These are phyloP conservation scores for Branchellion lobata DNA, from an alignment of 2,888 invertebrate species.

Conservation along the genomic window DNA sequence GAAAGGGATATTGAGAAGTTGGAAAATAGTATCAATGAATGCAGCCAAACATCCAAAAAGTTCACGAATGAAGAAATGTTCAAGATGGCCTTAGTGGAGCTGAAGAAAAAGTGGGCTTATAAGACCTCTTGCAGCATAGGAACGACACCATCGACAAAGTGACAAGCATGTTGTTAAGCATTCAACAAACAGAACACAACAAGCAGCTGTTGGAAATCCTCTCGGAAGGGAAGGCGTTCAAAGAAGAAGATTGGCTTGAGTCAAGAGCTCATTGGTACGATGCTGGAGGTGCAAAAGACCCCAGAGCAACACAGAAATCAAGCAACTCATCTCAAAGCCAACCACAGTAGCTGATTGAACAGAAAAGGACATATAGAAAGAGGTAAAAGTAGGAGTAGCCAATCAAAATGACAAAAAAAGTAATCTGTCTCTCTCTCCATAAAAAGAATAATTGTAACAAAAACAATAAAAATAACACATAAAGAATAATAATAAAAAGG, in stretches of 20 bases:
- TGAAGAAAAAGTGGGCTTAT: constrained; percentile 48
- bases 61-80: constrained; percentile 32
- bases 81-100: constrained; percentile 43
- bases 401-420: constrained; percentile 10
- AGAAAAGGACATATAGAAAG: constrained; percentile 28
- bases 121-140: constrained; percentile 33
- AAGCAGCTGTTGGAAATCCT: constrained; percentile 48
- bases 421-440: no score
- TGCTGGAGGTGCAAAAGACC: constrained; percentile 49
- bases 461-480: no score
- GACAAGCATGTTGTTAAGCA: constrained; percentile 38
- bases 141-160: neutral
- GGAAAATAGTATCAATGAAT: constrained; percentile 44
- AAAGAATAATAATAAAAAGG: no score
- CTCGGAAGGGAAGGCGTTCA: constrained; percentile 49
- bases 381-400: constrained; percentile 30
- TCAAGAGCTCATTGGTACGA: constrained; percentile 48
- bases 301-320: constrained; percentile 30
- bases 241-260: constrained; percentile 44
- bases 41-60: constrained; percentile 35
- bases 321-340: constrained; percentile 36
- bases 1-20: constrained; percentile 46
- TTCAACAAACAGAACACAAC: constrained; percentile 50
- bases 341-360: neutral
- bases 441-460: no score